Evolutionary conservation across 2,113 vertebrate species (phyloP).

Genomic region (Cettia cetti): DNA sequence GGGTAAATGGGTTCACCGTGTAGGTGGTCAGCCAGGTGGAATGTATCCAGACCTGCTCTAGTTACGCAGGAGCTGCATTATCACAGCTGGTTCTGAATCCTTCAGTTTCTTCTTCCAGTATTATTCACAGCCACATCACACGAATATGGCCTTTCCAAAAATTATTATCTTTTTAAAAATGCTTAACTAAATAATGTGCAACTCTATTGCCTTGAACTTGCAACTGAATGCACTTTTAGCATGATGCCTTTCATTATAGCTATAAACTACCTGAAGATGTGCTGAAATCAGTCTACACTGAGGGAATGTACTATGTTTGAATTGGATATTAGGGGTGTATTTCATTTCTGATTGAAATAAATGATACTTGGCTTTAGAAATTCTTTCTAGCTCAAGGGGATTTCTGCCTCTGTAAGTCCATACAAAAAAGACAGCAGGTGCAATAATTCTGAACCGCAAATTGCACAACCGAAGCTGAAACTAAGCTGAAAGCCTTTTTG

Average conservation of each 20-base stretch:
- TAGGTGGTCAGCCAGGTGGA: slow-evolving; percentile 49
- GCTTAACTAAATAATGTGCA: background rate
- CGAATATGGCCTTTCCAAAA: background rate
- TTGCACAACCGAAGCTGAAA: slow-evolving; percentile 36
- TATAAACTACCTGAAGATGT: background rate
- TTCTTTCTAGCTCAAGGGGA: background rate
- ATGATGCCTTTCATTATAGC: background rate
- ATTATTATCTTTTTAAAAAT: background rate
- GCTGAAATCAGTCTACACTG: background rate
- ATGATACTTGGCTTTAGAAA: background rate
- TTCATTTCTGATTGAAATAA: background rate
- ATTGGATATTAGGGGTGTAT: background rate
- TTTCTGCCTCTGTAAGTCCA: background rate
- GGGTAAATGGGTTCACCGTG: slow-evolving; percentile 26
- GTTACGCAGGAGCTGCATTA: background rate
- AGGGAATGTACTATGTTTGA: background rate
- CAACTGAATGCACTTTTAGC: background rate
- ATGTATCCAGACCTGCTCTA: slow-evolving; percentile 39
- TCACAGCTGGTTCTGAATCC: background rate
- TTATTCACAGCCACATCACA: background rate
- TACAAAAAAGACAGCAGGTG: background rate
- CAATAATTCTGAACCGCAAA: background rate
- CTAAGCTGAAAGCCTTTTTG: background rate
- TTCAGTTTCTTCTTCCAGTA: background rate
- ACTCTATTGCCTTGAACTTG: background rate